Evolutionary conservation across 2,888 invertebrate species (phyloP), one percentile per base, ranked within the genome.

Genomic region (Apamea anceps): DNA sequence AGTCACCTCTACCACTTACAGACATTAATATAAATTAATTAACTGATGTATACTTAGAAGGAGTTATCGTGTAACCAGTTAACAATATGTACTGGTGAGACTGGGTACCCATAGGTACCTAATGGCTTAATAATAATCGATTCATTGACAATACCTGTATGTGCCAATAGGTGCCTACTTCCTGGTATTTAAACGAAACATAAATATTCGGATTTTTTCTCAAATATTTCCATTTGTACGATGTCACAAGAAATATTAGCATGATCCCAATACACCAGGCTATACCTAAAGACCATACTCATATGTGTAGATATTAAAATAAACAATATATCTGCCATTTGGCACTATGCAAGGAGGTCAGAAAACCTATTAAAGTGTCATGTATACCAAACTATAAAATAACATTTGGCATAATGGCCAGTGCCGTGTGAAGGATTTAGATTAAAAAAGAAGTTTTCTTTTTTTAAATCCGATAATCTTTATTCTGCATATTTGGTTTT

Each of bases 291-390:
- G 45, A 10, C 45, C 45, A 10, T 45, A 45, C 51, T 7, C 21
- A 21, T 45, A 10, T 12, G 77, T 68, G 63, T 74, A 67, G 45
- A 13, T 67, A 67, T 81, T 65, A 76, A 81, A 85, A 74, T 63
- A 65, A 80, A 65, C 45, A 82, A 79, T 57, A 75, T 77, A 54
- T 77, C 72, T 70, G 75, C 75, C 75, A 86, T 57, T 57, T 77
- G 63, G 57, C 79, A 67, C 68, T 72, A 18, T 80, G 63, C 54
- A 70, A 74, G 32, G 79, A 86, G 89, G 89, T 89, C 84, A 89
- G 89, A 87, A 89, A 89, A 89, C 89, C 89, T 86, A 89, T 89
- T 88, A 89, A 89, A 70, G 72, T 79, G 88, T 87, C 87, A 88
- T 81, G 67, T 79, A 72, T 80, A 74, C 77, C 12, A 72, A 86